phyloP scores from a whole-genome alignment of 92 coral and sea anemone species.

The Zoanthus sociatus region DNA sequence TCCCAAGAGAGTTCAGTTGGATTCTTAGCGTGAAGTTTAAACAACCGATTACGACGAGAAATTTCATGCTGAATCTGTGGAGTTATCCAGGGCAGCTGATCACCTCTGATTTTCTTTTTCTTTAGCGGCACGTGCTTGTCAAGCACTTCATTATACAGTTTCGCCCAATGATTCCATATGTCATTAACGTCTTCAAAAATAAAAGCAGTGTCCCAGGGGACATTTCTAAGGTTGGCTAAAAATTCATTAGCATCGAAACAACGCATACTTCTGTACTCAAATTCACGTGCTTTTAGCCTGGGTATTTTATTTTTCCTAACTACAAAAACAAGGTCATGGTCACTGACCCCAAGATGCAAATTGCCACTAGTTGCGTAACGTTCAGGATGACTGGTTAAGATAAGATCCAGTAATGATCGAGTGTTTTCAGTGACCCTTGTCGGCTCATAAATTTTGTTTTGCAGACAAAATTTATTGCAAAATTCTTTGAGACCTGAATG shows the following conservation, averaged over 20 bases:
- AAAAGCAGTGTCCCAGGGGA: background rate
- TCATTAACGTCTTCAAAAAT: too few species aligned
- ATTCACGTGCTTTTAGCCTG: constrained; percentile 40
- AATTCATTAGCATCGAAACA: background rate
- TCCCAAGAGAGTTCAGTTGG: too few species aligned
- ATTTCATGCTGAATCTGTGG: constrained; percentile 1
- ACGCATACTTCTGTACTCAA: background rate
- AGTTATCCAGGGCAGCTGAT: background rate
- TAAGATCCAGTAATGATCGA: constrained; percentile 53
- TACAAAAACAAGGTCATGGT: constrained; percentile 39
- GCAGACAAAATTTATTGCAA: too few species aligned
- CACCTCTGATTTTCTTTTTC: background rate
- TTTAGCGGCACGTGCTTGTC: background rate
- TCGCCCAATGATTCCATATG: background rate
- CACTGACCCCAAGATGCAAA: constrained; percentile 74
- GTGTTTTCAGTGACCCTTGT: constrained; percentile 43
- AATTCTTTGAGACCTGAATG: constrained; percentile 34
- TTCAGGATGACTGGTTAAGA: too few species aligned
- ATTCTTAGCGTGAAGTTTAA: background rate
- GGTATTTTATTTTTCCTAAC: constrained; percentile 63
- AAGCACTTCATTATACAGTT: background rate
- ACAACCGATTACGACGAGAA: background rate
- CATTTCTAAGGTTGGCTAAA: background rate
- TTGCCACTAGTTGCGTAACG: constrained; percentile 44
- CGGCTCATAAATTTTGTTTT: too few species aligned